Evolutionary conservation across 2,888 invertebrate species (phyloP).

Genomic region (Chrysolina americana): DNA sequence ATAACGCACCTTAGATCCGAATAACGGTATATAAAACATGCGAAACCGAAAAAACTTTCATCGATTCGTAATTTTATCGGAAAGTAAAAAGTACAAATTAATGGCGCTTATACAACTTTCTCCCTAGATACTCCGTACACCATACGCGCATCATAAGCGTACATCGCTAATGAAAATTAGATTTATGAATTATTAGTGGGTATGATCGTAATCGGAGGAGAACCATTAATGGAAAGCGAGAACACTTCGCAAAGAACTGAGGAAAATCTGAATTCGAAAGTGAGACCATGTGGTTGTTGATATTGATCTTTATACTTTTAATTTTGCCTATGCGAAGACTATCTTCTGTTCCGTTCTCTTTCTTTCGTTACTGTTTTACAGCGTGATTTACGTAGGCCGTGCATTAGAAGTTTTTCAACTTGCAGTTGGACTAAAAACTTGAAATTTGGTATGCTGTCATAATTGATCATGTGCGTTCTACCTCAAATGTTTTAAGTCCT

Average conservation of each 20-base stretch:
- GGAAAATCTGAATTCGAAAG: conserved; percentile 12
- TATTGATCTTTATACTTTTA: background rate
- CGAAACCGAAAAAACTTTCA: conserved; percentile 36
- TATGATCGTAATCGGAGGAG: background rate
- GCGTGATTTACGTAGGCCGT: background rate
- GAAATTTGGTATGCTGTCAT: too few relatives aligned
- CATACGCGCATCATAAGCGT: conserved; percentile 1
- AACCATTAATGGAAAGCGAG: background rate
- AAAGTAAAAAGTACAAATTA: conserved; percentile 37
- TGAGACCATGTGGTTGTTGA: conserved; percentile 1
- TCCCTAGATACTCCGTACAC: conserved; percentile 25
- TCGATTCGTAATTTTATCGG: conserved; percentile 27
- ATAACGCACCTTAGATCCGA: background rate
- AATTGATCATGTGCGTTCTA: too few relatives aligned
- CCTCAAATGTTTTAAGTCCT: too few relatives aligned
- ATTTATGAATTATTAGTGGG: conserved; percentile 12
- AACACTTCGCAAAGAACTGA: background rate
- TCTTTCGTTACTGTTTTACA: background rate
- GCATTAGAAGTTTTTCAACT: too few relatives aligned
- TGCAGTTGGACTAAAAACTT: too few relatives aligned
- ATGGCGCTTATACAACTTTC: conserved; percentile 30
- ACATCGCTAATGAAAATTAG: conserved; percentile 27
- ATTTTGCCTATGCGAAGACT: background rate
- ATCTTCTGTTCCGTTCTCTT: conserved; percentile 2
- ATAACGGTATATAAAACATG: conserved; percentile 10